These are phyloP conservation scores for Tetheella fluctuosa DNA, from an alignment of 2,888 invertebrate species.

Conservation along the genomic window DNA sequence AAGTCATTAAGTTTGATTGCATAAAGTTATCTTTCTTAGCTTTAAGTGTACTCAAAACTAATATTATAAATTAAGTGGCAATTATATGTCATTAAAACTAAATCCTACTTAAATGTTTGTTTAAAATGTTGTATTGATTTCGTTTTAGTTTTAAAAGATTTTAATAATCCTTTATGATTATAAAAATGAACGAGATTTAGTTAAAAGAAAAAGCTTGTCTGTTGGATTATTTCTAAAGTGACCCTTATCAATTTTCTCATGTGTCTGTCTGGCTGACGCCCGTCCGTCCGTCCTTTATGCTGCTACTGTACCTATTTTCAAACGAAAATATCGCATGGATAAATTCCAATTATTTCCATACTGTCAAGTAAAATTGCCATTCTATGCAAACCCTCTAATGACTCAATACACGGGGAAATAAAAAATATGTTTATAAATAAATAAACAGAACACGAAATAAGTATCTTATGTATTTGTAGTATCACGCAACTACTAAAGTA, in stretches of 20 bases:
- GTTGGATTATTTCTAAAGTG: slow-evolving; percentile 49
- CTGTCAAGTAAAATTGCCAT: not conserved
- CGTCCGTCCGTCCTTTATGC: slow-evolving; percentile 48
- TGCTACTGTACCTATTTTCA: slow-evolving; percentile 24
- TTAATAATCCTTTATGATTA: not conserved
- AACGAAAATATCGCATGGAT: slow-evolving; percentile 35
- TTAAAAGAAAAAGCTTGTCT: slow-evolving; percentile 41
- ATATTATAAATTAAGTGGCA: slow-evolving; percentile 4
- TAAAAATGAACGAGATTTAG: slow-evolving; percentile 30
- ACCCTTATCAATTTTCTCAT: slow-evolving; percentile 64
- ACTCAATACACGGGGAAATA: not conserved
- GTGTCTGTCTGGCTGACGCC: slow-evolving; percentile 43
- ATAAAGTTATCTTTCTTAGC: slow-evolving; percentile 31
- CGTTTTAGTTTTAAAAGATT: not conserved
- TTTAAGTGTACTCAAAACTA: slow-evolving; percentile 7
- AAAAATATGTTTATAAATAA: not conserved
- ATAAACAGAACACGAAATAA: no score
- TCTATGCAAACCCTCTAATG: not conserved
- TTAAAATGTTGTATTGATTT: not conserved
- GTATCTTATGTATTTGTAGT: no score
- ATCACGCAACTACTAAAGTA: no score
- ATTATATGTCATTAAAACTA: not conserved
- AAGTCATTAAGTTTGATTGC: slow-evolving; percentile 54
- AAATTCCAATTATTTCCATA: slow-evolving; percentile 22
- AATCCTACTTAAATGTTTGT: not conserved